These are phyloP conservation scores for human DNA, from an alignment of 2,113 vertebrate genomes.

Conservation along the genomic window DNA sequence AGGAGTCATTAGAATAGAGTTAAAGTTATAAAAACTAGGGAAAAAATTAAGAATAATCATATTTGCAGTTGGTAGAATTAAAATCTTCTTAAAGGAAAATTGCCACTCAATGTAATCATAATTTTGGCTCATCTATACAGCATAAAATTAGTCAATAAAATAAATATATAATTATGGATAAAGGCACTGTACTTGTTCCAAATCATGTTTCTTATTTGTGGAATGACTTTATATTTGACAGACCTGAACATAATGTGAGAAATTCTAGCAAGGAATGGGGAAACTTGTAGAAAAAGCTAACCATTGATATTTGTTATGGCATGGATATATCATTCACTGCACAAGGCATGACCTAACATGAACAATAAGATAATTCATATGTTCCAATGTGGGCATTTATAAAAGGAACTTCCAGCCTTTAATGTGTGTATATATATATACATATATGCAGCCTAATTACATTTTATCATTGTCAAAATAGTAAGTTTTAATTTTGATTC, in stretches of 20 bases:
- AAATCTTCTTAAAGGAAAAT: constrained; percentile 21
- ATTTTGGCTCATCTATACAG: background rate
- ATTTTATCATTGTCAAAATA: constrained; percentile 38
- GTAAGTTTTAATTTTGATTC: background rate
- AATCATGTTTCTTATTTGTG: background rate
- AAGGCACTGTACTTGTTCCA: background rate
- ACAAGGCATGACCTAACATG: background rate
- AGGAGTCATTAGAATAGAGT: background rate
- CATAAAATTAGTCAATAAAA: background rate
- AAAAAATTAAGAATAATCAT: background rate
- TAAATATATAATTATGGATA: background rate
- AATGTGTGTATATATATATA: background rate
- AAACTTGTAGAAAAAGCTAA: background rate
- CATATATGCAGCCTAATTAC: background rate
- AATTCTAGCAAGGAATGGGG: background rate
- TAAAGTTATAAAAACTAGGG: background rate
- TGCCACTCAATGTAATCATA: background rate
- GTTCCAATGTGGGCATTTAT: background rate
- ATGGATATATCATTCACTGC: background rate
- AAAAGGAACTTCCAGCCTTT: background rate
- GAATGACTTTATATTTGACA: background rate
- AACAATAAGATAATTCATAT: background rate
- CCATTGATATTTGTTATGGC: background rate
- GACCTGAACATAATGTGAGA: background rate
- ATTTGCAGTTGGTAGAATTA: background rate